These are phyloP conservation scores for Acanthoscelides obtectus DNA, from an alignment of 2,888 invertebrate genomes.

Conservation along the genomic window DNA sequence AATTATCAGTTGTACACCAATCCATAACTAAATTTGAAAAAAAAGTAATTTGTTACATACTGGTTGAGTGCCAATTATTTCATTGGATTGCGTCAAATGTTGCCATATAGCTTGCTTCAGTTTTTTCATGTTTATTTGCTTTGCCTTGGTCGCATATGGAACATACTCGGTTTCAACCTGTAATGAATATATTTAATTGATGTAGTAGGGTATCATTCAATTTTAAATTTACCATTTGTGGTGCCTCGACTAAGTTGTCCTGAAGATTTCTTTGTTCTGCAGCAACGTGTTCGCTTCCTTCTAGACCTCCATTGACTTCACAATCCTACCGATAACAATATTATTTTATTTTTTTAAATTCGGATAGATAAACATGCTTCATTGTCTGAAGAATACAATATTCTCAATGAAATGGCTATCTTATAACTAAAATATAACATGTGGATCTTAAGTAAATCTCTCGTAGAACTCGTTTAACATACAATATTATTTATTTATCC, in stretches of 20 bases:
- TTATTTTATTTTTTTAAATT: too few relatives aligned
- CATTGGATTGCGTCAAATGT: slow-evolving; percentile 37
- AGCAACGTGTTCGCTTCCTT: slow-evolving; percentile 29
- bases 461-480: too few relatives aligned
- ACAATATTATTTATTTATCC: too few relatives aligned
- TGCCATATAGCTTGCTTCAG: slow-evolving; percentile 74
- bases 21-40: too few relatives aligned
- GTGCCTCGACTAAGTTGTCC: slow-evolving; percentile 61
- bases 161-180: slow-evolving; percentile 70
- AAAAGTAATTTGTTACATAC: background rate
- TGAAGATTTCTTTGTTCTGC: slow-evolving; percentile 46
- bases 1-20: too few relatives aligned
- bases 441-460: too few relatives aligned
- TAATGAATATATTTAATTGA: slow-evolving; percentile 14
- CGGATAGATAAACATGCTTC: too few relatives aligned
- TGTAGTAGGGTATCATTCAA: background rate
- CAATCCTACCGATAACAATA: background rate
- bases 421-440: too few relatives aligned
- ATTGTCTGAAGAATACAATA: too few relatives aligned
- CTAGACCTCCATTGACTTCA: background rate
- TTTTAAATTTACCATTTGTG: slow-evolving; percentile 51
- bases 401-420: too few relatives aligned
- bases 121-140: slow-evolving; percentile 81
- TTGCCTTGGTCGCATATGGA: slow-evolving; percentile 76
- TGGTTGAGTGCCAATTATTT: background rate